Evolutionary conservation across 2,113 vertebrate species (phyloP), one percentile per base, ranked within the genome.

Genomic region (Drymodes brunneopygia): DNA sequence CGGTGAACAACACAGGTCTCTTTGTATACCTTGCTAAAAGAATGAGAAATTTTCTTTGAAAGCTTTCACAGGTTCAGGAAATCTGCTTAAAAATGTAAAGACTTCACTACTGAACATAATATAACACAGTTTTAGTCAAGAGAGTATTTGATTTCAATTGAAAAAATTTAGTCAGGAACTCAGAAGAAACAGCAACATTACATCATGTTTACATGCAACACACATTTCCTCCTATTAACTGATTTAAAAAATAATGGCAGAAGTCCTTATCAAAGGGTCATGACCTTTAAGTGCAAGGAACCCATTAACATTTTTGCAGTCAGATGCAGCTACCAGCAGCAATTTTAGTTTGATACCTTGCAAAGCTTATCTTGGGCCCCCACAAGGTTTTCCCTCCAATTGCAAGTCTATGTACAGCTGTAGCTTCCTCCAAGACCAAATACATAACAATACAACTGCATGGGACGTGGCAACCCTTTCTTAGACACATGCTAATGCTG

Each of bases 41-140:
- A 48, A 54, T 4, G 6, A 12, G 4, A 24, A 4, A 6, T 3
- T 29, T 60, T 35, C 25, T 62, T 29, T 33, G 10, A 35, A 89
- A 79, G 11, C 9, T 70, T 40, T 54, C 11, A 91, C 11, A 91
- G 10, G 10, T 25, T 81, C 24, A 61, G 7, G 12, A 61, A 24
- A 78, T 15, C 12, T 13, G 15, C 38, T 53, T 65, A 15, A 80
- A 86, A 77, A 48, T 23, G 0, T 69, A 21, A 77, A 48, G 2
- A n/a, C 11, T 78, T 73, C 0, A 0, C 25, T 66, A 48, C 0
- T 84, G 25, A 87, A 57, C 5, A 2, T 6, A 2, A 56, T n/a
- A 16, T 3, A 75, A 47, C 12, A 45, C 15, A 45, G 9, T 56
- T 67, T 50, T n/a, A 72, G 23, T 50, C 22, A 62, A 62, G 11